Evolutionary conservation across 2,888 invertebrate genomes (phyloP).

Genomic region (Vanessa cardui): DNA sequence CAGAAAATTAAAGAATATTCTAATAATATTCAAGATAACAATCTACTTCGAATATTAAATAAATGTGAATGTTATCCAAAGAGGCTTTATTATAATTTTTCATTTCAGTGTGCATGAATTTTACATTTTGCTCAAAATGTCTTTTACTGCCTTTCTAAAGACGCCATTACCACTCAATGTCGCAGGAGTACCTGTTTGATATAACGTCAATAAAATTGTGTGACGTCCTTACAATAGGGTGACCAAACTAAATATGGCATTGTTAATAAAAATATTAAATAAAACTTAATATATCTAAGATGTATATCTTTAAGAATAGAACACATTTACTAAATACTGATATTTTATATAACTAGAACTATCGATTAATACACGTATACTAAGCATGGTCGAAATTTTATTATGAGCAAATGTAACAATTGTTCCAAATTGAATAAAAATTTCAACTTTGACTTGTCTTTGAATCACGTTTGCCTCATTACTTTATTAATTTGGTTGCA

Average conservation of each 20-base stretch:
- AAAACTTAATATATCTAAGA: too few species aligned
- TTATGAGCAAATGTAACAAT: too few species aligned
- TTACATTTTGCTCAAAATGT: conserved; percentile 22
- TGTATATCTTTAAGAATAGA: background rate
- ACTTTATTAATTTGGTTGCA: too few species aligned
- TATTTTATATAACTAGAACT: too few species aligned
- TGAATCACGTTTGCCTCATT: too few species aligned
- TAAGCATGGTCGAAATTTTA: too few species aligned
- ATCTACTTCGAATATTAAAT: too few species aligned
- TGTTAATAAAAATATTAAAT: background rate
- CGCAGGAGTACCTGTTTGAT: conserved; percentile 35
- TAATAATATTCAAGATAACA: too few species aligned
- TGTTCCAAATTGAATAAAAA: too few species aligned
- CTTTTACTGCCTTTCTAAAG: conserved; percentile 18
- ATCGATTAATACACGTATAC: too few species aligned
- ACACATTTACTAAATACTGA: too few species aligned
- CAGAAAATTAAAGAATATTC: background rate
- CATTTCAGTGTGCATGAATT: conserved; percentile 20
- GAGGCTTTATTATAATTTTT: conserved; percentile 12
- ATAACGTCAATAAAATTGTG: conserved; percentile 37
- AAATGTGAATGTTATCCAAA: conserved; percentile 3
- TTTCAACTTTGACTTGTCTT: too few species aligned
- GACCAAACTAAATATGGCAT: conserved; percentile 9
- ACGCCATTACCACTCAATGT: conserved; percentile 24
- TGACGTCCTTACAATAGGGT: conserved; percentile 27